phyloP scores from a whole-genome alignment of 2,797 vertebrate species.

The Pangasius mekongensis region DNA sequence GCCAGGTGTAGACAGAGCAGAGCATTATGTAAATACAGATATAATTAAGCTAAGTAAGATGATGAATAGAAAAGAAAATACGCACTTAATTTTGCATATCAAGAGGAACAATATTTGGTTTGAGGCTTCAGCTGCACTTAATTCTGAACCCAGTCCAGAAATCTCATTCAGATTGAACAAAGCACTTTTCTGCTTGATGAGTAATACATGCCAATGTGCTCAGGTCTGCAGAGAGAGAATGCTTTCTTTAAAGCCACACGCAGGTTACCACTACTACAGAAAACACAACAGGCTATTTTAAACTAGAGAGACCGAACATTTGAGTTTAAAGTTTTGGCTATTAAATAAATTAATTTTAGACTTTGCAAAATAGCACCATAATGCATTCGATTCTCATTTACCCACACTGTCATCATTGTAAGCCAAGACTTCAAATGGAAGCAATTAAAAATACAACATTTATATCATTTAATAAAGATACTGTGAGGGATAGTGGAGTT shows the following conservation, averaged over 20 bases:
- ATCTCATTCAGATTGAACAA: slow-evolving; percentile 6
- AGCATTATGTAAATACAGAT: neutral
- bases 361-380: neutral
- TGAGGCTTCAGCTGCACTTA: neutral
- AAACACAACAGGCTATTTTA: neutral
- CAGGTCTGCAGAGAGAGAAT: neutral
- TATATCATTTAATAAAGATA: neutral
- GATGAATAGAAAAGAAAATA: neutral
- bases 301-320: neutral
- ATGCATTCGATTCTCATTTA: neutral
- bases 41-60: slow-evolving; percentile 4
- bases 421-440: neutral
- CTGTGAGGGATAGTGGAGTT: neutral
- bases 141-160: neutral
- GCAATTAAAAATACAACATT: neutral
- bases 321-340: neutral
- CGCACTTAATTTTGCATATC: slow-evolving; percentile 1
- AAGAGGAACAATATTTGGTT: neutral
- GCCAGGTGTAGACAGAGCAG: neutral
- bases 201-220: neutral
- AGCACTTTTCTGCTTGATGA: neutral
- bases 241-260: neutral
- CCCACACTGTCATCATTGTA: neutral
- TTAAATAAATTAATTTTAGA: neutral
- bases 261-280: neutral